Evolutionary conservation across 2,113 vertebrate genomes (phyloP).

Genomic region (Chionodraco myersi): DNA sequence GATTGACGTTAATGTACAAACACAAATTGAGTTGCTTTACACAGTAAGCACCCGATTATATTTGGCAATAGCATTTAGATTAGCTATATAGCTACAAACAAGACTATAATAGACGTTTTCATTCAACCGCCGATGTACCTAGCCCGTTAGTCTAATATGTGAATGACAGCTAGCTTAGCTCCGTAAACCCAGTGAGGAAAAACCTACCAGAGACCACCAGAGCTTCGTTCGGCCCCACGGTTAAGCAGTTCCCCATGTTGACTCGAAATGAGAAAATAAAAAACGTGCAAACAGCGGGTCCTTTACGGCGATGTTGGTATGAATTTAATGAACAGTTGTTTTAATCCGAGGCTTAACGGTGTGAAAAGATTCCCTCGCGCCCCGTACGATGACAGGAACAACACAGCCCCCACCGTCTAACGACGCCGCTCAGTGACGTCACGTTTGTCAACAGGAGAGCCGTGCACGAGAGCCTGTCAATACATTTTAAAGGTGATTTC

Average conservation of each 20-base stretch:
- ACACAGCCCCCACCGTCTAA: slow-evolving; percentile 23
- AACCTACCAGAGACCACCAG: slow-evolving; percentile 92
- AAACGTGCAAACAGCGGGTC: not conserved
- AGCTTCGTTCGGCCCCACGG: slow-evolving; percentile 94
- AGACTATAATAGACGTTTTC: not conserved
- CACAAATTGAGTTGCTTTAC: not conserved
- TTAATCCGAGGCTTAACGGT: not conserved
- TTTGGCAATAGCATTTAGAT: not conserved
- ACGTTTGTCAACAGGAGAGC: not conserved
- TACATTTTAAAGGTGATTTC: not conserved
- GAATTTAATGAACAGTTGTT: not conserved
- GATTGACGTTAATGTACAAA: not conserved
- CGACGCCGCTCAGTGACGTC: slow-evolving; percentile 32
- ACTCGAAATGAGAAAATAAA: not conserved
- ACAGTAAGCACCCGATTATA: too few relatives aligned
- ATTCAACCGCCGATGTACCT: not conserved
- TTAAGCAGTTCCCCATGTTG: slow-evolving; percentile 91
- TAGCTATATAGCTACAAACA: not conserved
- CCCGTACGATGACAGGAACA: slow-evolving; percentile 8
- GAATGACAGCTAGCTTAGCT: slow-evolving; percentile 12
- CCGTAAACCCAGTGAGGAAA: not conserved
- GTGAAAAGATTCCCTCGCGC: not conserved
- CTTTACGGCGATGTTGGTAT: not conserved
- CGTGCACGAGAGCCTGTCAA: not conserved
- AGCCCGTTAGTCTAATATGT: not conserved